A percentile compares a stretch with the other conserved stretches of the same genome.
Conservation (phyloP, 2,113 vertebrate species). For the Cyanoramphus novaezelandiae region DNA sequence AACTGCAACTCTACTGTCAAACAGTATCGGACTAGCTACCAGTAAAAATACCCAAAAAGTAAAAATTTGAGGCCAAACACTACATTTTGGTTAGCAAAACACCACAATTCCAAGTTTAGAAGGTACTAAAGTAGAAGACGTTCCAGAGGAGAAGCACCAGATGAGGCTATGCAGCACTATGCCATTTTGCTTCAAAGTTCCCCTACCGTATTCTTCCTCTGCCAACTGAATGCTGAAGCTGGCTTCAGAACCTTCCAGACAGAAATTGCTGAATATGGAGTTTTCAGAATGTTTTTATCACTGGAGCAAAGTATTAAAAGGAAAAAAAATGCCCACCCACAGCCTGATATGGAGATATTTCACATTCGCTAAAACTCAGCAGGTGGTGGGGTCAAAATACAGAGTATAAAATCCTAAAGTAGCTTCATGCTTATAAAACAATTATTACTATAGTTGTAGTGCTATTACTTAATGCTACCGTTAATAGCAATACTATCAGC, state of each 20-base stretch:
- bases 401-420: neutral
- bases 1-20: neutral
- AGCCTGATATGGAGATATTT: neutral
- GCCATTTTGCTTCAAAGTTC: neutral
- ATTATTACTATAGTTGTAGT: neutral
- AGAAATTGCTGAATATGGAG: neutral
- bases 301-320: neutral
- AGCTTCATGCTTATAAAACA: neutral
- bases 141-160: neutral
- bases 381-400: constrained; percentile 35
- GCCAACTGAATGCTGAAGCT: neutral
- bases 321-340: neutral
- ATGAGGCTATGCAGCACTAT: neutral
- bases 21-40: neutral
- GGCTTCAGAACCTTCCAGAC: neutral
- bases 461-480: neutral
- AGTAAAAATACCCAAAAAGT: neutral
- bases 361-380: constrained; percentile 26
- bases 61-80: neutral
- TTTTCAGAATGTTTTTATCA: constrained; percentile 7
- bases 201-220: neutral
- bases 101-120: neutral
- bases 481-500: neutral
- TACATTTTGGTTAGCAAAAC: neutral
- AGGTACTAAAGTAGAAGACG: neutral